Base-by-base conservation (phyloP, 2,113 vertebrate species). In the Mesembrinibis cayennensis region DNA sequence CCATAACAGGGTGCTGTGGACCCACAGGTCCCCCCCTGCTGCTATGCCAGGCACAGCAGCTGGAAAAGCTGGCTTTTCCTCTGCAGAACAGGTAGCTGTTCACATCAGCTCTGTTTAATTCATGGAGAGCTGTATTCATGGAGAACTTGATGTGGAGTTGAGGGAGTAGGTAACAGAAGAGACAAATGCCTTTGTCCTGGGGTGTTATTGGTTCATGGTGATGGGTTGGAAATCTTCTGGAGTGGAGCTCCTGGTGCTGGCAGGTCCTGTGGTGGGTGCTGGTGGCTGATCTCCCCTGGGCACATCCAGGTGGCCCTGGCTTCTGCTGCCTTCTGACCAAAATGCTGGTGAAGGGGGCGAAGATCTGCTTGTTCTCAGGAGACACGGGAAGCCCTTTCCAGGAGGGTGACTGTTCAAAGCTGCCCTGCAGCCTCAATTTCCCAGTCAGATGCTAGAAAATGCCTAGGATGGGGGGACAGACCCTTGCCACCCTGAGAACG, bases 21-120 rank as follows among this genome's bases (percentile, higher is more conserved):
- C 69, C 55, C 55, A 67, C 34, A 20, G 3, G 3, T 73, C 5
- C 32, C 7, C 8, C 8, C 5, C 8, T 0, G 0, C 45, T 77
- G 61, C 79, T 59, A 55, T 78, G 20, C 50, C 27, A 84, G 65
- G 50, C 55, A 74, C 53, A 72, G 77, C 44, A 71, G 66, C 77
- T 89, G 89, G 38, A 73, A 80, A 89, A 96, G 47, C 42, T 67
- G 58, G 22, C 44, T 94, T 89, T 87, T 78, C 50, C 49, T 73
- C 63, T 85, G 55, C 63, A 66, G 72, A 58, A 45, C 53, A 69
- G 26, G 34, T 27, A 80, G 77, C 56, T 92, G 4, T 90, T 93
- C 36, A 7, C 21, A 47, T 77, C 77, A 69, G 67, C 50, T 94
- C 45, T 81, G 52, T 50, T 92, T 90, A 84, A 86, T 56, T 91